Base-by-base conservation (phyloP, 2,113 vertebrate genomes). In the Strix uralensis region DNA sequence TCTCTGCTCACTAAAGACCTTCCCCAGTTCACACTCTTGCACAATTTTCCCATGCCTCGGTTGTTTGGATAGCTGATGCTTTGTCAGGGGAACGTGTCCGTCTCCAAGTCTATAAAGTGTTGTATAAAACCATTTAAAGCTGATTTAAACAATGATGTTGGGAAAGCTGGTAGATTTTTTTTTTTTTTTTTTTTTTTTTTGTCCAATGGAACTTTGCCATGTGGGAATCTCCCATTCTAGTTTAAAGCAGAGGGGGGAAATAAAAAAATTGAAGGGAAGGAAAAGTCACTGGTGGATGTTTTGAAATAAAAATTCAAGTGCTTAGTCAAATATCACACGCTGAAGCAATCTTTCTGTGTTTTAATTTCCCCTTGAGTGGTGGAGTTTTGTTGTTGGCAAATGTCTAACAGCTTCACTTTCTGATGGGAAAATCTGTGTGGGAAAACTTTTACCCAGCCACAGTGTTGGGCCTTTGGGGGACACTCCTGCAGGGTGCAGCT, bases 361-460 rank as follows among this genome's bases (percentile, higher is more conserved):
- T 87, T 83, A 74, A 84, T 89, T 89, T 95, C 71, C 75, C 72
- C 72, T 63, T 75, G 77, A 92, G 84, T 69, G 52, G 86, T 82
- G 62, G 52, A 81, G 69, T 81, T 88, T 58, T 90, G 63, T 81
- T 93, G 86, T 72, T 93, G 95, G 91, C 81, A 89, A 94, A 57
- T 59, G 42, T 81, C 44, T 67, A 74, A 79, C 40, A 79, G 81
- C 92, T 94, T 91, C n/a, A 16, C 62, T 95, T 87, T 89, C 57
- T 89, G 92, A 38, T 94, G 91, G 84, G 96, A 94, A 96, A 91
- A 85, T 91, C 72, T 57, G 40, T 81, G 89, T 96, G 95, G 89
- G 95, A 93, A 92, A 85, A 87, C 58, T 86, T 86, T 86, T 46
- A 73, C 61, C 46, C 88, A 72, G 77, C 15, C 34, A 44, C 73